Base-by-base conservation (phyloP, 1,140 invertebrate species). In the Zaprionus ghesquierei region DNA sequence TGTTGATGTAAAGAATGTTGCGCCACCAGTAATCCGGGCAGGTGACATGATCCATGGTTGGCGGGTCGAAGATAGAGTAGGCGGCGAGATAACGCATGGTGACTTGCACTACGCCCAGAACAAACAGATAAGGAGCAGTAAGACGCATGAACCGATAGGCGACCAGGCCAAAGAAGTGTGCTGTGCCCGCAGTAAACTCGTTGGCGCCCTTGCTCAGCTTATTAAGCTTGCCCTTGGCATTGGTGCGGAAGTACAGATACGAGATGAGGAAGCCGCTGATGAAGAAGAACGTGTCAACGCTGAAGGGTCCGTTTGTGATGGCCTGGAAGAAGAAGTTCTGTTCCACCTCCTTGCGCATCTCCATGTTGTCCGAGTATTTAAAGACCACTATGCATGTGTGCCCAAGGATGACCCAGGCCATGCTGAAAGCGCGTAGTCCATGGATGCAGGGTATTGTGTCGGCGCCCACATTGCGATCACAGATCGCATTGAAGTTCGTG, bases 211-310 rank as follows among this genome's bases (percentile, higher is more conserved):
- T 96, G 6, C 95, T 95, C 18, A 96, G 92, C 56, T 95, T 93
- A 61, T 96, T 96, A 59, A 97, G 92, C 80, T 96, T 96, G 38
- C 96, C 95, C 87, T 96, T 96, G 13, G 96, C 95, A 79, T 95
- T 96, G 6, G 96, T 96, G 18, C 96, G 93, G 92, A 97, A 97
- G 91, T 96, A 97, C n/a, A 97, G 92, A 89, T 96, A 97, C 9
- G 96, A 95, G 18, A 97, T 96, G 77, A 97, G 93, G 77, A 97
- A 94, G 18, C 96, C 96, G 59, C 96, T 96, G 56, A 91, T 92
- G 89, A 97, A 96, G 93, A 98, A 98, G 92, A 98, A 98, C 0
- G 97, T 97, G 87, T 98, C 97, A 0, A 98, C 97, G 70, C 97
- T 97, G 91, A 97, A 97, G 0, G 96, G 95, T 0, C 96, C 97